Evolutionary conservation across 1,140 invertebrate genomes (phyloP).

Genomic region (Phortica variegata): DNA sequence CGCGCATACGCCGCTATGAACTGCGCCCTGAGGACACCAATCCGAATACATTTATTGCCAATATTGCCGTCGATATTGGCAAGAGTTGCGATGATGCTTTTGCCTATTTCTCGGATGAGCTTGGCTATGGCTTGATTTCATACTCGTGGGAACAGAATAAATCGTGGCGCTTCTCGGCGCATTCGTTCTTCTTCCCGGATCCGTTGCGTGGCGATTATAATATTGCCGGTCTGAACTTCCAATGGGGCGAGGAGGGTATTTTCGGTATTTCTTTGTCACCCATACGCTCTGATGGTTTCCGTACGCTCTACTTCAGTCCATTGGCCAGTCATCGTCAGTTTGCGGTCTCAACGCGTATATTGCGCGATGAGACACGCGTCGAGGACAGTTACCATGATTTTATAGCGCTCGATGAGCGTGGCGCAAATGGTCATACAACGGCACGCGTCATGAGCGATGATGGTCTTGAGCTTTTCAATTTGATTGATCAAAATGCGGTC

Average conservation of each 20-base stretch:
- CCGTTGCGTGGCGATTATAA: constrained; percentile 76
- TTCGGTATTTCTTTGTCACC: constrained; percentile 76
- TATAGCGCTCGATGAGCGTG: constrained; percentile 66
- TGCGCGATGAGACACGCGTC: constrained; percentile 68
- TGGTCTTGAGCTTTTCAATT: constrained; percentile 73
- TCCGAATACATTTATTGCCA: constrained; percentile 76
- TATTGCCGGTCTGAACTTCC: constrained; percentile 76
- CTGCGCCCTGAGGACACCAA: constrained; percentile 72
- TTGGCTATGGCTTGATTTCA: constrained; percentile 76
- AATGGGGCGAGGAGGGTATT: constrained; percentile 79
- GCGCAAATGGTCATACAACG: constrained; percentile 69
- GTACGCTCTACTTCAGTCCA: constrained; percentile 75
- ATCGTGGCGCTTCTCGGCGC: constrained; percentile 72
- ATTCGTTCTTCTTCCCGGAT: constrained; percentile 78
- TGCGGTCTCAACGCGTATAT: constrained; percentile 70
- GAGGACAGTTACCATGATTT: constrained; percentile 73
- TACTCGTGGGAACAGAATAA: constrained; percentile 74
- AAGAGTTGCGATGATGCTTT: constrained; percentile 73
- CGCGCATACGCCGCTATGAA: constrained; percentile 68
- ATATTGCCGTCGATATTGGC: constrained; percentile 77
- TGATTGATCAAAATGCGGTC: constrained; percentile 77
- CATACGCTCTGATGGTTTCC: constrained; percentile 64
- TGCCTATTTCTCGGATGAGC: constrained; percentile 79
- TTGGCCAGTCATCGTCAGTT: constrained; percentile 75
- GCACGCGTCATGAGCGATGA: constrained; percentile 70